These are phyloP conservation scores for Tupaia tana DNA, from an alignment of 2,113 vertebrate genomes.

Conservation along the genomic window DNA sequence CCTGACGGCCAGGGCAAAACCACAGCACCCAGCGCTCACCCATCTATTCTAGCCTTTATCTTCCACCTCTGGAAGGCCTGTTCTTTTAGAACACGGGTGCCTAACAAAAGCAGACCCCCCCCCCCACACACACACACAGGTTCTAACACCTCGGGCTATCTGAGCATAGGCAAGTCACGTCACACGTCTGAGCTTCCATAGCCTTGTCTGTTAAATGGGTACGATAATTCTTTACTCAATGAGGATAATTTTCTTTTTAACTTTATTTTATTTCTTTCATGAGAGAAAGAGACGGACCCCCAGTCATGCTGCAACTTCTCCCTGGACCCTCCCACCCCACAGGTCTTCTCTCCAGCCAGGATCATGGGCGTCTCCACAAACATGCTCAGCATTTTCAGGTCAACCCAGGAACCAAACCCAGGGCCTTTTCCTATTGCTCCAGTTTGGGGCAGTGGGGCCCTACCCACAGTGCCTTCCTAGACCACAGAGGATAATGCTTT, in stretches of 20 bases:
- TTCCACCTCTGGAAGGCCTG: slow-evolving; percentile 1
- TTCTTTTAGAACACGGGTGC: not conserved
- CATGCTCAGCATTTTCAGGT: no score
- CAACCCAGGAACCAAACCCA: no score
- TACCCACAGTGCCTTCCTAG: no score
- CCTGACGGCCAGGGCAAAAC: not conserved
- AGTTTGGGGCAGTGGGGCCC: no score
- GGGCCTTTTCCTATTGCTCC: no score
- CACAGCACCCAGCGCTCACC: not conserved
- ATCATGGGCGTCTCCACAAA: no score
- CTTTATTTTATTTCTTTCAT: no score
- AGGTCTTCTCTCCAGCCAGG: no score
- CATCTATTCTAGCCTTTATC: not conserved
- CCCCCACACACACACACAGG: not conserved
- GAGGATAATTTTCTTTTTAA: no score
- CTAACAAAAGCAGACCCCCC: not conserved
- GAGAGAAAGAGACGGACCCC: no score
- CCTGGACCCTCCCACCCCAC: no score
- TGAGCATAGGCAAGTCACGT: not conserved
- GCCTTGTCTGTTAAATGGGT: not conserved
- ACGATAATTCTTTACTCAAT: not conserved
- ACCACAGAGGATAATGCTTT: not conserved
- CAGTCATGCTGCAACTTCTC: no score
- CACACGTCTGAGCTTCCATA: not conserved
- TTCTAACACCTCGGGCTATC: not conserved